These are phyloP conservation scores for Chalcosyrphus nemorum DNA, from an alignment of 2,888 invertebrate species.

Conservation along the genomic window DNA sequence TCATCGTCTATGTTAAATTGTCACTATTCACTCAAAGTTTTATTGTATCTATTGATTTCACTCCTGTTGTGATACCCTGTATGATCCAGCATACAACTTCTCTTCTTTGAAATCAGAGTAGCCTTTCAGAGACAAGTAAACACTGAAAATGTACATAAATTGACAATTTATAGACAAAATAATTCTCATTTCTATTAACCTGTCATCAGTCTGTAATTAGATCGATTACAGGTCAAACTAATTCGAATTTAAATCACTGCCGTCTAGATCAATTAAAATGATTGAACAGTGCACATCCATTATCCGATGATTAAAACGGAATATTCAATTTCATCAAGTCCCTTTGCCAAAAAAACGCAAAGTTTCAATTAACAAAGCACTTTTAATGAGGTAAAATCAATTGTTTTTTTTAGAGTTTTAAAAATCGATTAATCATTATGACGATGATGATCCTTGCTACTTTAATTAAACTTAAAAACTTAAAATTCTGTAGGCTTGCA, in stretches of 20 bases:
- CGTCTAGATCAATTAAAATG: not conserved
- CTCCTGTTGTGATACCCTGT: too few relatives aligned
- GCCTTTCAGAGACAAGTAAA: too few relatives aligned
- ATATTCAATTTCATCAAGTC: not conserved
- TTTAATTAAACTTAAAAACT: conserved; percentile 9
- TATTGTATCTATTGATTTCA: too few relatives aligned
- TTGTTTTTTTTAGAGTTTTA: not conserved
- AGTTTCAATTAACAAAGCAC: not conserved
- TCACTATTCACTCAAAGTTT: too few relatives aligned
- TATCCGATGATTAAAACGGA: not conserved
- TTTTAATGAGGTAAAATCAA: not conserved
- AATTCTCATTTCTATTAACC: too few relatives aligned
- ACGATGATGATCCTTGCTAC: not conserved
- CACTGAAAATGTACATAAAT: too few relatives aligned
- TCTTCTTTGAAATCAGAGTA: too few relatives aligned
- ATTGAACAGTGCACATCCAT: not conserved
- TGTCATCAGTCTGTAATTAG: too few relatives aligned
- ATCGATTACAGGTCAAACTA: not conserved
- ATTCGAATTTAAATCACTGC: not conserved
- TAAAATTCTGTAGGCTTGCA: not conserved
- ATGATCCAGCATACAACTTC: too few relatives aligned
- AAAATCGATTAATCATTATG: conserved; percentile 21
- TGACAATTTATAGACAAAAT: too few relatives aligned
- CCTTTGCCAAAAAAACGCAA: not conserved
- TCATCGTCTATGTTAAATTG: too few relatives aligned